Percentiles rank a stretch among this genome's conserved stretches.
Conservation (phyloP, 2,888 invertebrate species). For the Tanypteryx hageni region DNA sequence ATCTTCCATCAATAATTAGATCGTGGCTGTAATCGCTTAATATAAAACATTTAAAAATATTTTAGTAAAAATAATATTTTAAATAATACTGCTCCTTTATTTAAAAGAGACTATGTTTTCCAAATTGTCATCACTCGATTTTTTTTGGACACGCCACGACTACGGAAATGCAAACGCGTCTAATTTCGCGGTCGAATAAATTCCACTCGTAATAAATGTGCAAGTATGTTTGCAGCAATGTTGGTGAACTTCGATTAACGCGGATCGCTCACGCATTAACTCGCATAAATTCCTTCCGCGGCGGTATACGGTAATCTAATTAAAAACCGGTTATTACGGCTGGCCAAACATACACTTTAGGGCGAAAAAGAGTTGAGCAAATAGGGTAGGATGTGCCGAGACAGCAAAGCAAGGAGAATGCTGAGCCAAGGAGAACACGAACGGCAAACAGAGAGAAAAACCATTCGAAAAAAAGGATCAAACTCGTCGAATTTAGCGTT, state of each 20-base stretch:
- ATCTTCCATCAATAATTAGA: too few relatives aligned
- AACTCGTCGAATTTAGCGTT: background rate
- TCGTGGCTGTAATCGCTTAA: too few relatives aligned
- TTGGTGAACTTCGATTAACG: background rate
- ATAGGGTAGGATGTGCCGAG: background rate
- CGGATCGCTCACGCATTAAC: background rate
- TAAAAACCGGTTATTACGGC: background rate
- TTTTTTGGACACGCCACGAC: too few relatives aligned
- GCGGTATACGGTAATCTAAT: background rate
- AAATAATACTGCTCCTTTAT: too few relatives aligned
- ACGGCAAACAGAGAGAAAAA: background rate
- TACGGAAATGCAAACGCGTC: too few relatives aligned
- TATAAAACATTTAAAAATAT: too few relatives aligned
- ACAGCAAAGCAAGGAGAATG: background rate
- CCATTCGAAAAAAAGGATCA: background rate
- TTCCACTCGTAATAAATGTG: too few relatives aligned
- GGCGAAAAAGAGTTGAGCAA: background rate
- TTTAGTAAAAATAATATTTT: too few relatives aligned
- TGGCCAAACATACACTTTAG: background rate
- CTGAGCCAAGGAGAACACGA: background rate
- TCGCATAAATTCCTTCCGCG: background rate
- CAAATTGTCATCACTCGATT: too few relatives aligned
- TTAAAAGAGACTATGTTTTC: too few relatives aligned
- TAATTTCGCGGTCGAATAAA: too few relatives aligned
- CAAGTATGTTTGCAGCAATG: too few relatives aligned